These are phyloP conservation scores for Rhaphigaster nebulosa DNA, from an alignment of 2,888 invertebrate species.

Conservation along the genomic window DNA sequence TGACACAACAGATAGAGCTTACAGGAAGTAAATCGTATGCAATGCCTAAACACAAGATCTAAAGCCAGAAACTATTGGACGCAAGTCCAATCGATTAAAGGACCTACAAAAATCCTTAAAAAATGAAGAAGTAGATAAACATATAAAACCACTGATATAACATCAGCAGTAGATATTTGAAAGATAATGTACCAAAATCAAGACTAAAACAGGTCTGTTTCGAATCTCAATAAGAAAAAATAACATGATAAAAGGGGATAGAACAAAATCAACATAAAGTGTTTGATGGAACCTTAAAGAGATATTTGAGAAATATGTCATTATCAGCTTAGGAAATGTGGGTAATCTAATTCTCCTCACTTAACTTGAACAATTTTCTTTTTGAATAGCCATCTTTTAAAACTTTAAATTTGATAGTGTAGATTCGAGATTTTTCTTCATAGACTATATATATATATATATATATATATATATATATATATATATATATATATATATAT, in stretches of 20 bases:
- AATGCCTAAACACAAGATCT: background rate
- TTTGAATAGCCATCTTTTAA: background rate
- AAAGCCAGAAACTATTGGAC: too few relatives aligned
- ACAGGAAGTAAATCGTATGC: background rate
- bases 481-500: too few relatives aligned
- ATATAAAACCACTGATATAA: too few relatives aligned
- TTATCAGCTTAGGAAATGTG: background rate
- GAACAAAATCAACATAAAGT: background rate
- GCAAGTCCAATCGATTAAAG: too few relatives aligned
- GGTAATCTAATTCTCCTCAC: background rate
- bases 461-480: too few relatives aligned
- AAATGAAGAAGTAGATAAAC: too few relatives aligned
- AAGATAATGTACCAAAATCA: too few relatives aligned
- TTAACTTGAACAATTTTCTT: background rate
- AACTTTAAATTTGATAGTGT: background rate
- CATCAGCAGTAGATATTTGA: too few relatives aligned
- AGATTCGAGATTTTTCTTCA: background rate
- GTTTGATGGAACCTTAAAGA: background rate
- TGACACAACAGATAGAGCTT: background rate
- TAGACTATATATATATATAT: too few relatives aligned
- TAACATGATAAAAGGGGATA: background rate
- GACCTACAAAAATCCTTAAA: too few relatives aligned
- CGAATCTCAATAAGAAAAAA: too few relatives aligned
- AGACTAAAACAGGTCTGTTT: too few relatives aligned
- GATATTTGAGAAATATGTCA: background rate